Base-by-base conservation (phyloP, 2,888 invertebrate species). In the Campoletis raptor region DNA sequence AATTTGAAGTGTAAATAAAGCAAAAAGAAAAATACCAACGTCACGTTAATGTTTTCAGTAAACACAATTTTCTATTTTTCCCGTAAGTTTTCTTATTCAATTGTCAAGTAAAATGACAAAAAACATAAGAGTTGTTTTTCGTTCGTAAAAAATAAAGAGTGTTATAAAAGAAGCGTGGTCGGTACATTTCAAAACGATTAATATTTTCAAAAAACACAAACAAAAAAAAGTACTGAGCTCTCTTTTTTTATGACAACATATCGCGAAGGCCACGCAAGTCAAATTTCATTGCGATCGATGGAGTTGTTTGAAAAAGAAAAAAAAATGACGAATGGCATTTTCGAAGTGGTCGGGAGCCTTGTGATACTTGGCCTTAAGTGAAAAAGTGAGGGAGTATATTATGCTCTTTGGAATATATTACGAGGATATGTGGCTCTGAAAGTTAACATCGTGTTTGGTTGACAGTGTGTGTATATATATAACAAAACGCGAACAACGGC, bases 401-500 rank as follows among this genome's bases (percentile, higher is more conserved):
- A 72, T 37, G 52, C 48, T 72, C 36, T 72, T n/a, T n/a, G 72
- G 30, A 72, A 74, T 81, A 81, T 72, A 72, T 48, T 30, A 72
- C 18, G 73, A 73, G 48, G 36, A 37, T 37, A 36, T n/a, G 73
- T 40, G 21, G 37, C 54, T 73, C 54, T 73, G 36, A 73, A 54
- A 54, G 73, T 72, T 52, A 57, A 40, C 54, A 73, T 36, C 37
- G 24, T n/a, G 54, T 42, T 54, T 61, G 30, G 37, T 69, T 69
- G 69, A 42, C 72, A 36, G n/a, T 42, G 24, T 45, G 12, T 69
- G 12, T 70, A 21, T 36, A 10, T n/a, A 15, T 30, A 42, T n/a
- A 30, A n/a, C 0, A 45, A 21, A 77, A 66, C 30, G 18, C 64
- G 77, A 77, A 64, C 36, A 77, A 77, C 77, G 64, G 64, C 77